phyloP scores from a whole-genome alignment of 2,888 invertebrate genomes.

The Onchidella celtica region DNA sequence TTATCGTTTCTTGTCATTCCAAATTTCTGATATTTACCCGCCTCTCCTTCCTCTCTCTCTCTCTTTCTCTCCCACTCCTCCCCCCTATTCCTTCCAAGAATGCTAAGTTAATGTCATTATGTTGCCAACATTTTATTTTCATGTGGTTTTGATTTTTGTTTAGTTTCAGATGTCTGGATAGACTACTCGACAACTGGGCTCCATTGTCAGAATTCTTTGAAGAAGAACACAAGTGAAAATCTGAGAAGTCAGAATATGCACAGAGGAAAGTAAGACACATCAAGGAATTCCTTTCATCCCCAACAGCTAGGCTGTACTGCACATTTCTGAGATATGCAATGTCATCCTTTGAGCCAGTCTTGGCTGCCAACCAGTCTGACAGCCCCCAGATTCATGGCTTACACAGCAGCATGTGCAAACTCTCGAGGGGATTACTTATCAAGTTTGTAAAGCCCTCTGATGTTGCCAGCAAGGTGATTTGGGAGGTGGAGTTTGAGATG shows the following conservation, averaged over 20 bases:
- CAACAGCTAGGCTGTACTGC: neutral
- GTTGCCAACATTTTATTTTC: no score
- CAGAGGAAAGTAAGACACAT: neutral
- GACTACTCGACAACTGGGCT: neutral
- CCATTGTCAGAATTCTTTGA: neutral
- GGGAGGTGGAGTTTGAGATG: neutral
- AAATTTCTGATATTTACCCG: no score
- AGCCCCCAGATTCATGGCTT: neutral
- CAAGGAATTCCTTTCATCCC: neutral
- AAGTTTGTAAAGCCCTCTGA: neutral
- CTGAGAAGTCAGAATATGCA: neutral
- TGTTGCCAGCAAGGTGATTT: neutral
- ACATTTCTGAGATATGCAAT: neutral
- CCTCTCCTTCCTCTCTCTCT: no score
- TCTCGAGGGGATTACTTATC: neutral
- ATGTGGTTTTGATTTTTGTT: no score
- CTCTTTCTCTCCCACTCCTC: no score
- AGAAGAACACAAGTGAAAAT: neutral
- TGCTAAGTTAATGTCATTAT: no score
- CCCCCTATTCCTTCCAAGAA: no score
- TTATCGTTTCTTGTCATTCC: no score
- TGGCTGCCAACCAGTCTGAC: neutral
- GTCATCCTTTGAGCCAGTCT: neutral
- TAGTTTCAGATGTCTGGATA: neutral
- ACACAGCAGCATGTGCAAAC: neutral